Percentiles rank a stretch among this genome's conserved stretches.
These are phyloP conservation scores for Rhizoglyphus robini DNA, from an alignment of 1,140 invertebrate genomes.

Conservation along the genomic window DNA sequence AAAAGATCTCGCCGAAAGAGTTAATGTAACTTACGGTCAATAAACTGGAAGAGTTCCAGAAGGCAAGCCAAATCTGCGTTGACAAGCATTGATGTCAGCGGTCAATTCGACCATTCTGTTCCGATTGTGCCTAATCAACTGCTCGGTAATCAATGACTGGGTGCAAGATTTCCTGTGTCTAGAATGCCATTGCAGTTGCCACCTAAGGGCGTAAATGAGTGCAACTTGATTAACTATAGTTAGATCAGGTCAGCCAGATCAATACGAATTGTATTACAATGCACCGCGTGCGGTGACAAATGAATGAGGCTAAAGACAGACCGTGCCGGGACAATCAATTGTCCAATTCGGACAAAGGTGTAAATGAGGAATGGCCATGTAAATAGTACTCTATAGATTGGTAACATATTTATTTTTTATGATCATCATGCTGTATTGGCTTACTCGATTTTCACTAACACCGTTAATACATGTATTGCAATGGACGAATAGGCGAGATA, in stretches of 20 bases:
- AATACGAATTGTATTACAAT: neutral
- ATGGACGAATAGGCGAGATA: neutral
- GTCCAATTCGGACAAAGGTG: neutral
- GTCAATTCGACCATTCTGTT: neutral
- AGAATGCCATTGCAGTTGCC: neutral
- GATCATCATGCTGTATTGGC: slow-evolving; percentile 1
- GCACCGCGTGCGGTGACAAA: no score
- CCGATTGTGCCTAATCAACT: neutral
- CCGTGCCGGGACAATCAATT: neutral
- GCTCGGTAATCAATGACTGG: neutral
- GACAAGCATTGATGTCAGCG: neutral
- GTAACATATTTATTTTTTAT: slow-evolving; percentile 9
- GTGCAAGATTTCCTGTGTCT: neutral
- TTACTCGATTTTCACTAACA: neutral
- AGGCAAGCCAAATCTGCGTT: neutral
- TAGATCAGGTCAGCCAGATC: neutral
- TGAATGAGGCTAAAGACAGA: neutral
- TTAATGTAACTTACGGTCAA: no score
- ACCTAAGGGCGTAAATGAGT: neutral
- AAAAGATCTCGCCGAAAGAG: no score
- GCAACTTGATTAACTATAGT: neutral
- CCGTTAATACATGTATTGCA: neutral
- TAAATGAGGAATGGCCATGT: neutral
- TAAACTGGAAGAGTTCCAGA: neutral
- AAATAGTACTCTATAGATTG: neutral